Evolutionary conservation across 2,113 vertebrate genomes (phyloP).

Genomic region (Prolemur simus): DNA sequence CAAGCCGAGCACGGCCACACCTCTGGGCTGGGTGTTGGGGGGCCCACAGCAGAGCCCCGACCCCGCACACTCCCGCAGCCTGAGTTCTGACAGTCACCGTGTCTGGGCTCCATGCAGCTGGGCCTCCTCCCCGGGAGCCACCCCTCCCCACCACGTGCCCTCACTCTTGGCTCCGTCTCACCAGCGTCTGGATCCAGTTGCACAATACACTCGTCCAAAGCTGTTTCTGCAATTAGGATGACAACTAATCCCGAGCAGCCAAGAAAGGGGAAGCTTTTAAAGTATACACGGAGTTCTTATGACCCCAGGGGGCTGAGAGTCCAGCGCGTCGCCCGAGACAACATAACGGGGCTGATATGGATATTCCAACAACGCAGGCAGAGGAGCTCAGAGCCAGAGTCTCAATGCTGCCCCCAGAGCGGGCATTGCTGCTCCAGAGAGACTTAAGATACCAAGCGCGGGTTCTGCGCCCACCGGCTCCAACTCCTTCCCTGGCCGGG

Average conservation of each 20-base stretch:
- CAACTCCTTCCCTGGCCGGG: neutral
- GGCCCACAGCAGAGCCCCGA: neutral
- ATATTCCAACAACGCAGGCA: neutral
- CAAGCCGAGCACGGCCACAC: neutral
- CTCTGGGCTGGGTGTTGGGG: neutral
- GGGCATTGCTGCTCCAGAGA: neutral
- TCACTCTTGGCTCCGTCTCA: constrained; percentile 49
- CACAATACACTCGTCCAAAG: constrained; percentile 54
- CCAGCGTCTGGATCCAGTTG: constrained; percentile 55
- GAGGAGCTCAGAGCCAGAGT: neutral
- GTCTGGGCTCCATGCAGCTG: constrained; percentile 46
- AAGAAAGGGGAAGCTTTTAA: constrained; percentile 60
- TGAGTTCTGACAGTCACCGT: neutral
- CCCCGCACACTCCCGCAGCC: neutral
- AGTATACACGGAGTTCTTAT: constrained; percentile 56
- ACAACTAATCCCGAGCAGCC: constrained; percentile 68
- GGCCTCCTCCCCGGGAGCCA: neutral
- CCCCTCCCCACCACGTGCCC: neutral
- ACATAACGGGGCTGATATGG: neutral
- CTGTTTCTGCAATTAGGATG: constrained; percentile 76
- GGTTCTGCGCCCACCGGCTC: neutral
- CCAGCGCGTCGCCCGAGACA: neutral
- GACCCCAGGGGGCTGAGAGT: constrained; percentile 46
- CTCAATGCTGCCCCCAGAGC: neutral
- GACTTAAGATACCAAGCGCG: neutral